Base-by-base conservation (phyloP, 2,888 invertebrate genomes). In the Diabrotica balteata region DNA sequence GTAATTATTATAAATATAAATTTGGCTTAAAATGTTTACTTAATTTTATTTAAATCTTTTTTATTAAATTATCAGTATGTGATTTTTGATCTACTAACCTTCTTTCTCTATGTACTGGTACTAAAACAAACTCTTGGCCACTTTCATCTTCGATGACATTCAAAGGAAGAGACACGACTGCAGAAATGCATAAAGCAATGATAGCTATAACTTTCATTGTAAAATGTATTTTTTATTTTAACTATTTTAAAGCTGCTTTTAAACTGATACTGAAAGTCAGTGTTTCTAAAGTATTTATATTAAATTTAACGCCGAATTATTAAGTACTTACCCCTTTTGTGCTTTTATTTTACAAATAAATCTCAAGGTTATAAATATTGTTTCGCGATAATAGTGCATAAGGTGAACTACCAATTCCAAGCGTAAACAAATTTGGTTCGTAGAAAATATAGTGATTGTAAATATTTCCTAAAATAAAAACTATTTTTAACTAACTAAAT, bases 101-200 rank as follows among this genome's bases (percentile, higher is more conserved):
- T 65, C 64, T 74, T 46, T 60, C 50, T 61, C 74, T 58, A 44
- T 61, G 59, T 4, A 72, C 45, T 42, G 74, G 72, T 2, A 73
- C 59, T 22, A 64, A 44, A 54, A 68, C 65, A 55, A 62, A 72
- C 43, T 72, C 52, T 50, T 72, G 58, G 0, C 72, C 73, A 46
- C 71, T 59, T 59, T 70, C 70, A 68, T 74, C 74, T 67, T 72
- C 71, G 22, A 67, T 51, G 9, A 72, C 53, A 11, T 70, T 69
- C 49, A 69, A 49, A 2, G 74, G 74, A 11, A 68, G 9, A 22
- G 74, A 70, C 42, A 46, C 42, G 42, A 63, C 69, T 0, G 61
- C 70, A 7, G 68, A 67, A 44, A 70, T 8, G 43, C 58, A 57
- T 5, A 69, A 53, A 50, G 63, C 57, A 43, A 67, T 11, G 5